phyloP scores from a whole-genome alignment of 2,797 vertebrate genomes.

The Hippoglossus hippoglossus region DNA sequence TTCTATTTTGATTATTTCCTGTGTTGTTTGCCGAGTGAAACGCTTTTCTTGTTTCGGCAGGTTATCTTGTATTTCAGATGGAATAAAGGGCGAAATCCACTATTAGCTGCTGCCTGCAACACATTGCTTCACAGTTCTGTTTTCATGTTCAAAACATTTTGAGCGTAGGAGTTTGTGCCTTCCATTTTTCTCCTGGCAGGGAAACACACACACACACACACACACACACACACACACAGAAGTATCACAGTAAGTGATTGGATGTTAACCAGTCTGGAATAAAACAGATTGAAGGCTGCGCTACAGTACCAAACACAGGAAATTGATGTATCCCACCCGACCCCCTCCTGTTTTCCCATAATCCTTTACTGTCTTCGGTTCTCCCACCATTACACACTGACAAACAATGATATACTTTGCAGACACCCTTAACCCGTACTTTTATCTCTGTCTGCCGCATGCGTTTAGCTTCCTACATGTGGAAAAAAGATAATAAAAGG shows the following conservation, averaged over 20 bases:
- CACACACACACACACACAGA: constrained; percentile 18
- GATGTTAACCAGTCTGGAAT: constrained; percentile 74
- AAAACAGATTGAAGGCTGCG: constrained; percentile 70
- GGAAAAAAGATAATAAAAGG: not conserved
- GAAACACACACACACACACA: constrained; percentile 16
- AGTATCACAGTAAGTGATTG: constrained; percentile 66
- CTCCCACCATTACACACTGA: constrained; percentile 31
- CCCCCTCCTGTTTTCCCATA: constrained; percentile 55
- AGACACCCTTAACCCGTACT: constrained; percentile 19
- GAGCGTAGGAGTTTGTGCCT: constrained; percentile 48
- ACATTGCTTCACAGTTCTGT: constrained; percentile 46
- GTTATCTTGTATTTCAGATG: constrained; percentile 31
- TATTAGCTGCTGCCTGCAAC: constrained; percentile 33
- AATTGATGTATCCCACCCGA: constrained; percentile 63
- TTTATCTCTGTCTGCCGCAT: constrained; percentile 14
- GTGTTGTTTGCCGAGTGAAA: constrained; percentile 12
- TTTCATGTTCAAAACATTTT: constrained; percentile 60
- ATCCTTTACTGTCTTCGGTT: constrained; percentile 54
- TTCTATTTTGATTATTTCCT: constrained; percentile 46
- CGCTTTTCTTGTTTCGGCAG: constrained; percentile 22
- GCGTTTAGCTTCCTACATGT: constrained; percentile 1
- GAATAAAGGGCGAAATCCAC: constrained; percentile 25
- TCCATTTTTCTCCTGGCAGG: constrained; percentile 45
- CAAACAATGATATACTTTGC: constrained; percentile 27
- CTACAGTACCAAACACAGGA: constrained; percentile 65